Percentiles rank a stretch among this genome's conserved stretches.
These are phyloP conservation scores for Pimephales promelas DNA, from an alignment of 2,113 vertebrate genomes.

Conservation along the genomic window DNA sequence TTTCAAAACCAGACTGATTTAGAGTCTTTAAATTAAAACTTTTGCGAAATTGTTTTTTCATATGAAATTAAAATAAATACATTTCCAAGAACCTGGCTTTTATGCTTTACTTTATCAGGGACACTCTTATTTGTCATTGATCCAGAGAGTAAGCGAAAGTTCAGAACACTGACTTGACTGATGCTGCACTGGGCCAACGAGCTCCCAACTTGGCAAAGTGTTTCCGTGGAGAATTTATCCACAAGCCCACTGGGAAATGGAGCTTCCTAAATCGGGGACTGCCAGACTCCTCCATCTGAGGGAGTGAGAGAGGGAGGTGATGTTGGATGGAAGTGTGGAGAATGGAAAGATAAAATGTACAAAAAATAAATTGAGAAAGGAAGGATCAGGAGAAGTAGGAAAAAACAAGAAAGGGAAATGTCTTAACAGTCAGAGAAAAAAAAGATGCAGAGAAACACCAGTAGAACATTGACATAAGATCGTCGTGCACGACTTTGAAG, in stretches of 20 bases:
- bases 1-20: not conserved
- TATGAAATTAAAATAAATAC: not conserved
- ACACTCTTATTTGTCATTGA: not conserved
- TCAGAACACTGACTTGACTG: conserved; percentile 83
- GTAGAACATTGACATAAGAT: not conserved
- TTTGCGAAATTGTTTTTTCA: not conserved
- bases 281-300: conserved; percentile 85
- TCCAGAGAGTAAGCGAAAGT: conserved; percentile 12
- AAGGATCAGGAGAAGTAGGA: not conserved
- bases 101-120: not conserved
- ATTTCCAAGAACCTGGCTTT: not conserved
- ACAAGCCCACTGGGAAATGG: conserved; percentile 90
- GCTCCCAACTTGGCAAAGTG: conserved; percentile 89
- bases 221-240: conserved; percentile 93
- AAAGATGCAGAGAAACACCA: conserved; percentile 10
- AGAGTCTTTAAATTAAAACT: not conserved
- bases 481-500: conserved; percentile 35
- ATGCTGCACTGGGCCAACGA: conserved; percentile 88
- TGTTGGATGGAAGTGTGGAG: conserved; percentile 3
- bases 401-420: conserved; percentile 5
- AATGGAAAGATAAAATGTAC: conserved; percentile 20
- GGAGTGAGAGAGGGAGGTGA: conserved; percentile 55
- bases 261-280: conserved; percentile 90
- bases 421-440: not conserved
- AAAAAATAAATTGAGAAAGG: conserved; percentile 1